phyloP scores from a whole-genome alignment of 2,797 vertebrate species.

The Triplophysa yarkandensis region DNA sequence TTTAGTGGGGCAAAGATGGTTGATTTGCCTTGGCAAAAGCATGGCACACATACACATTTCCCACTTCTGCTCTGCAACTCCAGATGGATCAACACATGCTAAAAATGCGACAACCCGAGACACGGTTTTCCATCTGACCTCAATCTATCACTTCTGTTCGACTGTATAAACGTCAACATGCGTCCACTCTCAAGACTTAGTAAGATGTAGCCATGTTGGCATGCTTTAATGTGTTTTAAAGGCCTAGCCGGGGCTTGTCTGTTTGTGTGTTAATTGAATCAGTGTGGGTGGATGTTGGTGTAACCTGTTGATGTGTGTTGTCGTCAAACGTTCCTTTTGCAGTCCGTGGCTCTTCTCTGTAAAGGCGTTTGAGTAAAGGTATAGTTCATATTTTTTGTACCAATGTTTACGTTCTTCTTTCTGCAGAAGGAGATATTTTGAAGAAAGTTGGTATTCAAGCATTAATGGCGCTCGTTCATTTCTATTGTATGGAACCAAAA shows the following conservation, averaged over 20 bases:
- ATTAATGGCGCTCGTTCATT: no score
- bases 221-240: slow-evolving; percentile 18
- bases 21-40: no score
- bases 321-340: no score
- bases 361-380: no score
- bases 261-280: slow-evolving; percentile 31
- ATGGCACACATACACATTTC: no score
- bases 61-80: slow-evolving; percentile 64
- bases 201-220: slow-evolving; percentile 30
- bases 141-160: slow-evolving; percentile 74
- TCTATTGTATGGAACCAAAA: no score
- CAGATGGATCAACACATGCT: slow-evolving; percentile 85
- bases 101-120: slow-evolving; percentile 75
- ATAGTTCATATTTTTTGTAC: no score
- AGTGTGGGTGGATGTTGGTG: background rate
- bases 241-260: slow-evolving; percentile 21
- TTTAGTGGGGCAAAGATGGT: slow-evolving; percentile 21
- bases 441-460: no score
- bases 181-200: slow-evolving; percentile 48
- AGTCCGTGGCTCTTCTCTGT: no score
- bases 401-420: no score
- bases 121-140: slow-evolving; percentile 78
- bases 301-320: slow-evolving; percentile 12
- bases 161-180: slow-evolving; percentile 64
- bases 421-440: no score